A percentile compares a stretch with the other conserved stretches of the same genome.
Conservation (phyloP, 2,113 vertebrate genomes). For the Osmerus eperlanus region DNA sequence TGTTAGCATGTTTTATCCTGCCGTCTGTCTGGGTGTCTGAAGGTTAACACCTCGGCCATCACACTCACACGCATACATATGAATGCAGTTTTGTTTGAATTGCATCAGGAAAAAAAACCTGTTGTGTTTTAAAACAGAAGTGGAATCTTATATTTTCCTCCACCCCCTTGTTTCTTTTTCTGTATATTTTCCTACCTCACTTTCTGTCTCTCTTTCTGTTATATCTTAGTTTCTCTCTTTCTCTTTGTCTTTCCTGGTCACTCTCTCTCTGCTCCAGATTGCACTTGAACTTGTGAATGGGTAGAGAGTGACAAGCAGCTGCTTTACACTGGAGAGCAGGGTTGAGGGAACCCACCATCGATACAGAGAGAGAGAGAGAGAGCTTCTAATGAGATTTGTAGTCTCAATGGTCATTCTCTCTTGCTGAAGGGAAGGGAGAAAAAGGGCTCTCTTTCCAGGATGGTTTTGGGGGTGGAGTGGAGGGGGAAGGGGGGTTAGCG, state of each 20-base stretch:
- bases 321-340: slow-evolving; percentile 48
- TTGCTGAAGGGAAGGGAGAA: slow-evolving; percentile 72
- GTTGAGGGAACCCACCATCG: slow-evolving; percentile 8
- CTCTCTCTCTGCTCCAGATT: slow-evolving; percentile 50
- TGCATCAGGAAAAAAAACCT: not conserved
- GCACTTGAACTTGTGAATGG: slow-evolving; percentile 76
- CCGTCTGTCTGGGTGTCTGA: slow-evolving; percentile 47
- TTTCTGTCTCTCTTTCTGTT: not conserved
- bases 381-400: slow-evolving; percentile 70
- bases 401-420: slow-evolving; percentile 71
- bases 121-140: not conserved
- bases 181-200: not conserved
- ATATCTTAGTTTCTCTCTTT: slow-evolving; percentile 49
- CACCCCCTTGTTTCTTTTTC: not conserved
- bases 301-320: slow-evolving; percentile 63
- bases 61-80: not conserved
- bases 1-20: slow-evolving; percentile 62
- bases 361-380: not conserved
- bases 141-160: not conserved
- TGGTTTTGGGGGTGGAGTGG: too few species aligned
- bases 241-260: slow-evolving; percentile 14
- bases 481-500: too few species aligned
- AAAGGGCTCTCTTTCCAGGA: slow-evolving; percentile 44
- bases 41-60: not conserved
- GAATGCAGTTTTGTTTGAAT: not conserved